These are phyloP conservation scores for Apodemus sylvaticus DNA, from an alignment of 2,113 vertebrate species.

Conservation along the genomic window DNA sequence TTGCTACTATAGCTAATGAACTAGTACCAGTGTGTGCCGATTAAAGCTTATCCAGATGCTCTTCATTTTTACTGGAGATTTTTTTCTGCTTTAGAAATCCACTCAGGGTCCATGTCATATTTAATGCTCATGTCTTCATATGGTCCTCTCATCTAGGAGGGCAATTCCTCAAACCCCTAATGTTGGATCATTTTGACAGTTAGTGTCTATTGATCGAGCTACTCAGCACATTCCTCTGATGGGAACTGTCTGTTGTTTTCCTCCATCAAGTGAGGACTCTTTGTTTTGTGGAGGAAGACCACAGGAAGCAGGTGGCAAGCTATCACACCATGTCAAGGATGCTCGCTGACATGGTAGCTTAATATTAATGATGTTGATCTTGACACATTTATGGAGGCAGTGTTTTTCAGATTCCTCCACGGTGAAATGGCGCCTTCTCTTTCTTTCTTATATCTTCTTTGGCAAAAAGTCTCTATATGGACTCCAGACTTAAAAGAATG, in stretches of 20 bases:
- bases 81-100: background rate
- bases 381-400: background rate
- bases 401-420: background rate
- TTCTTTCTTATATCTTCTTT: background rate
- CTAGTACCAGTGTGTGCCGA: accelerated
- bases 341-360: background rate
- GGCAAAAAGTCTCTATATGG: background rate
- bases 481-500: background rate
- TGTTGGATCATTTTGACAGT: background rate
- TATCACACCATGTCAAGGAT: background rate
- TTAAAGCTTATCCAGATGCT: background rate
- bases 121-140: background rate
- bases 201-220: background rate
- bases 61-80: background rate
- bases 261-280: background rate
- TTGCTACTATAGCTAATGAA: background rate
- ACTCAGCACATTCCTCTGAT: background rate
- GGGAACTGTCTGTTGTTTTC: background rate
- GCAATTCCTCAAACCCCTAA: background rate
- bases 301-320: background rate
- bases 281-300: background rate
- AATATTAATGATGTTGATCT: background rate
- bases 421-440: background rate
- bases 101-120: background rate
- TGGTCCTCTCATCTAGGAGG: background rate